phyloP scores from a whole-genome alignment of 2,113 vertebrate genomes.

The Phyllostomus hastatus region DNA sequence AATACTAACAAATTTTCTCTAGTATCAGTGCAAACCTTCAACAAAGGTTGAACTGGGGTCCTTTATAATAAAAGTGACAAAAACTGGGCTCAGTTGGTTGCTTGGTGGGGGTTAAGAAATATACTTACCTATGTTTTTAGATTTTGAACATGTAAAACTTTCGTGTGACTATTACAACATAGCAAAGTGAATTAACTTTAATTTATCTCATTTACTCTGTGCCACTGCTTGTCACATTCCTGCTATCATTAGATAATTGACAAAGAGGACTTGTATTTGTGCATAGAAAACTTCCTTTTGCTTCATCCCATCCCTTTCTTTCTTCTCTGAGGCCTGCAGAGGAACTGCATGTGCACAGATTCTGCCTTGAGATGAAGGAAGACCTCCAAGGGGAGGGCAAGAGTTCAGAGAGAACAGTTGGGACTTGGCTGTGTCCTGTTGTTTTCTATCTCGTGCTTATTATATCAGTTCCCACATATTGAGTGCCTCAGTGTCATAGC shows the following conservation, averaged over 20 bases:
- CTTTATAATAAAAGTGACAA: background rate
- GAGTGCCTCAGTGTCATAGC: background rate
- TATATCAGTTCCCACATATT: background rate
- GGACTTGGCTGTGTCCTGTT: background rate
- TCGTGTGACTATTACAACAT: background rate
- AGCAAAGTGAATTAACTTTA: background rate
- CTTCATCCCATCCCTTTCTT: background rate
- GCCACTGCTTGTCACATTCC: background rate
- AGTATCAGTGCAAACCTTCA: background rate
- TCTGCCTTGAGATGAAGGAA: background rate
- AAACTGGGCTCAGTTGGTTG: background rate
- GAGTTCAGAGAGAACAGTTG: background rate
- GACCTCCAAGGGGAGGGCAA: background rate
- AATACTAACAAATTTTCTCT: background rate
- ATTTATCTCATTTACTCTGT: background rate
- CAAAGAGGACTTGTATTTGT: background rate
- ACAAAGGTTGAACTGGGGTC: background rate
- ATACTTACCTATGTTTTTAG: background rate
- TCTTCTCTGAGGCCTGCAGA: background rate
- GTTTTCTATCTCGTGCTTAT: background rate
- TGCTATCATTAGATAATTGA: background rate
- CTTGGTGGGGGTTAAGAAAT: background rate
- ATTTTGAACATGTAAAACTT: background rate
- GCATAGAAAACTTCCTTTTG: constrained; percentile 36
- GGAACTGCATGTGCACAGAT: background rate